Evolutionary conservation across 2,888 invertebrate species (phyloP).

Genomic region (Phania funesta): DNA sequence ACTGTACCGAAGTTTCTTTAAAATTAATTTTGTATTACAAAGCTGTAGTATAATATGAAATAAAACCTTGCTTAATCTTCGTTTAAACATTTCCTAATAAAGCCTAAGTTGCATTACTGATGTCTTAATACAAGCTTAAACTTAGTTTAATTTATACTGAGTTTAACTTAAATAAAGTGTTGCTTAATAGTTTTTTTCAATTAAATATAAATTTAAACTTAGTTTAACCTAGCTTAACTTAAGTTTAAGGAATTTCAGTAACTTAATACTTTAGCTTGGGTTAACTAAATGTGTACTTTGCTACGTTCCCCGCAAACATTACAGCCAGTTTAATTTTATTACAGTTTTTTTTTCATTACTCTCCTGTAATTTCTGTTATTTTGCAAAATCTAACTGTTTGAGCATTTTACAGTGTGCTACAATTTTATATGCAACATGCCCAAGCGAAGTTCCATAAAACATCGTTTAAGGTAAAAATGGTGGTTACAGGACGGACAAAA

Average conservation of each 20-base stretch:
- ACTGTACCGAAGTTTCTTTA: too few relatives aligned
- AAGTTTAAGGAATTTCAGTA: neutral
- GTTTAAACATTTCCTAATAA: too few relatives aligned
- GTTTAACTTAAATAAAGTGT: too few relatives aligned
- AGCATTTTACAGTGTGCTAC: conserved; percentile 35
- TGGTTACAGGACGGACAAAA: conserved; percentile 16
- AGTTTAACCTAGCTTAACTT: neutral
- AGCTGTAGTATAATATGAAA: too few relatives aligned
- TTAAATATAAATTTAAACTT: neutral
- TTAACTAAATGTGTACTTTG: neutral
- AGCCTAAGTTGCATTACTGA: too few relatives aligned
- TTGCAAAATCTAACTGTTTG: conserved; percentile 29
- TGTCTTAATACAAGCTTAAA: too few relatives aligned
- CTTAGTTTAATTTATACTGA: too few relatives aligned
- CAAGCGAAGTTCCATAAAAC: conserved; percentile 29
- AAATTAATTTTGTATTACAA: too few relatives aligned
- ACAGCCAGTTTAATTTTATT: neutral
- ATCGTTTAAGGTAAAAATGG: conserved; percentile 39
- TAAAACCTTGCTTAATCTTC: too few relatives aligned
- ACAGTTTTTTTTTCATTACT: neutral
- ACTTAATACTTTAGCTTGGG: neutral
- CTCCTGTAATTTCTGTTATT: conserved; percentile 20
- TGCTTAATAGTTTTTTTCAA: too few relatives aligned
- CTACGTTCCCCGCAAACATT: neutral
- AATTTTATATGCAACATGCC: conserved; percentile 31